Conservation (phyloP, 2,113 vertebrate genomes). For the Helogale parvula region DNA sequence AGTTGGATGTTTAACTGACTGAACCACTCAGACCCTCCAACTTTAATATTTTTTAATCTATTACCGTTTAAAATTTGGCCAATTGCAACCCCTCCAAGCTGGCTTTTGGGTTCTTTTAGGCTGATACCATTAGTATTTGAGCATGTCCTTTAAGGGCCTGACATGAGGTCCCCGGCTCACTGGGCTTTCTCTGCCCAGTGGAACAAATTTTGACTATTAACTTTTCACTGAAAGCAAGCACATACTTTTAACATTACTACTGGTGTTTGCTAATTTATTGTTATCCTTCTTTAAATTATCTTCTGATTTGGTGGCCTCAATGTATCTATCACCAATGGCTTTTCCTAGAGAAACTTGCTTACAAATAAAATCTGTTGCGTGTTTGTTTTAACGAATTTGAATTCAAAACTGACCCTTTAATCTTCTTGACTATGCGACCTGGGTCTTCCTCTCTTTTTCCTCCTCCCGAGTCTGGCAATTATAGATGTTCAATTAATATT, state of each 20-base stretch:
- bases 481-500: background rate
- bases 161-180: background rate
- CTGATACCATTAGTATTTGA: background rate
- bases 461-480: background rate
- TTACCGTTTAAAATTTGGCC: background rate
- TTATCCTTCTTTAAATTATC: background rate
- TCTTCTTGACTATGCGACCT: background rate
- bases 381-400: background rate
- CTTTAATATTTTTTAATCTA: background rate
- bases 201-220: background rate
- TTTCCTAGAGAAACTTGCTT: background rate
- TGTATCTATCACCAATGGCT: background rate
- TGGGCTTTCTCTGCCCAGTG: background rate
- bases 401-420: background rate
- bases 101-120: background rate
- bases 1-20: too few relatives aligned
- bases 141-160: background rate
- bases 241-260: background rate
- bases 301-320: background rate
- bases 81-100: background rate
- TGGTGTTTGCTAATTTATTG: background rate
- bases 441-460: background rate
- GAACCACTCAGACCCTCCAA: background rate
- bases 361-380: background rate
- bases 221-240: background rate